Evolutionary conservation across 2,888 invertebrate species (phyloP).

Genomic region (Marasmarcha lunaedactyla): DNA sequence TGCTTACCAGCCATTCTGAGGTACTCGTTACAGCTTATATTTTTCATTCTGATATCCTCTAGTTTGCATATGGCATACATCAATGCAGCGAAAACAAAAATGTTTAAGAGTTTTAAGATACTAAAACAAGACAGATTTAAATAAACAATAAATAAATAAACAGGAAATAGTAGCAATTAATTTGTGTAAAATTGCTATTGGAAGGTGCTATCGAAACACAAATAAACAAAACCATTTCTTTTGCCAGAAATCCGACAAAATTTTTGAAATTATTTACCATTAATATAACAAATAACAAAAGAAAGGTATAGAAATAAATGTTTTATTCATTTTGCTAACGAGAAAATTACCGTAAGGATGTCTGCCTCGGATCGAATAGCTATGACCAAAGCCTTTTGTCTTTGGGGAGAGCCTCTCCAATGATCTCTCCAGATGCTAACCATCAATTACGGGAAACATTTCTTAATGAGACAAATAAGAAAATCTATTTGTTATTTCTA

Average conservation of each 20-base stretch:
- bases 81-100: slow-evolving; percentile 24
- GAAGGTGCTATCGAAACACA: slow-evolving; percentile 30
- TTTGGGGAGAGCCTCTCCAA: slow-evolving; percentile 52
- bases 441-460: slow-evolving; percentile 53
- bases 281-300: slow-evolving; percentile 58
- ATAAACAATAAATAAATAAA: too few species aligned
- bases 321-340: slow-evolving; percentile 70
- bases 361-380: slow-evolving; percentile 57
- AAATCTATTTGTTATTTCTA: slow-evolving; percentile 2
- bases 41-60: slow-evolving; percentile 54
- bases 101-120: too few species aligned
- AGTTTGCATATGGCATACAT: slow-evolving; percentile 46
- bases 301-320: slow-evolving; percentile 68
- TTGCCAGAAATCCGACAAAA: slow-evolving; percentile 41
- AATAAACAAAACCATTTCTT: slow-evolving; percentile 37
- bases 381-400: slow-evolving; percentile 57
- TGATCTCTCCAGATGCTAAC: slow-evolving; percentile 49
- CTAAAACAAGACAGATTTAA: too few species aligned
- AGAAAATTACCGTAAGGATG: slow-evolving; percentile 66
- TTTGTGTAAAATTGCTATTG: too few species aligned
- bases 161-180: too few species aligned
- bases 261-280: slow-evolving; percentile 65
- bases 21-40: slow-evolving; percentile 50
- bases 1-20: slow-evolving; percentile 61
- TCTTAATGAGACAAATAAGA: slow-evolving; percentile 18